phyloP scores from a whole-genome alignment of 2,888 invertebrate species.

The Drosophila neutralis region DNA sequence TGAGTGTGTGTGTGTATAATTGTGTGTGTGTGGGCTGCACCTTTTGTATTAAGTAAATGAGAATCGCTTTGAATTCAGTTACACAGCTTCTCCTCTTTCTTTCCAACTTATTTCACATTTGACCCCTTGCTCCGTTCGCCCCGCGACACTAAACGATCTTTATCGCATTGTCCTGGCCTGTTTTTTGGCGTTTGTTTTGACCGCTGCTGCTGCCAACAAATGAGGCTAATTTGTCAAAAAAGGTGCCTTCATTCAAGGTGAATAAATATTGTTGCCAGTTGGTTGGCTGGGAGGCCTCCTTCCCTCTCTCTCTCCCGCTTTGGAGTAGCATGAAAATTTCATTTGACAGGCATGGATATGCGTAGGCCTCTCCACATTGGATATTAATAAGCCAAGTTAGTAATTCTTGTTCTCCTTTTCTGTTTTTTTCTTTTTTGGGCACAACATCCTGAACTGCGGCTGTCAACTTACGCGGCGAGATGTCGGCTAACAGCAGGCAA shows the following conservation, averaged over 20 bases:
- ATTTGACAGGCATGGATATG: slow-evolving; percentile 72
- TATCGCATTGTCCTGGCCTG: slow-evolving; percentile 71
- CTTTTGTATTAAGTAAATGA: slow-evolving; percentile 59
- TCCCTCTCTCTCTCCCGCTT: neutral
- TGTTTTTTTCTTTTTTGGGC: slow-evolving; percentile 4
- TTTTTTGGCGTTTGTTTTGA: slow-evolving; percentile 80
- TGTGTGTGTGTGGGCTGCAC: slow-evolving; percentile 33
- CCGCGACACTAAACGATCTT: slow-evolving; percentile 59
- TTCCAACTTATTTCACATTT: slow-evolving; percentile 7
- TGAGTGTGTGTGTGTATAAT: neutral
- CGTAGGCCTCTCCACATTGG: slow-evolving; percentile 42
- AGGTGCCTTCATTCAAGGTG: slow-evolving; percentile 45
- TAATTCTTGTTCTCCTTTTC: slow-evolving; percentile 6
- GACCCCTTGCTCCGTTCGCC: neutral
- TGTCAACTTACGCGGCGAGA: slow-evolving; percentile 69
- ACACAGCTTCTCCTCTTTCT: slow-evolving; percentile 27
- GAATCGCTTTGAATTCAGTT: slow-evolving; percentile 55
- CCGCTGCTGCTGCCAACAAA: slow-evolving; percentile 76
- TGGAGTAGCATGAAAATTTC: slow-evolving; percentile 68
- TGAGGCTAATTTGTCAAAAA: slow-evolving; percentile 84
- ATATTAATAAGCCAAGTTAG: slow-evolving; percentile 74
- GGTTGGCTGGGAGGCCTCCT: slow-evolving; percentile 14
- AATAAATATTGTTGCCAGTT: slow-evolving; percentile 22
- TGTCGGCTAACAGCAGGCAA: slow-evolving; percentile 64
- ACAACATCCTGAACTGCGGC: slow-evolving; percentile 50